Conservation (phyloP, 1,140 invertebrate species). For the Apis mellifera region Amel_HAv3.1 CM009935.2:10358501-10359000, state of each 20-base stretch:
- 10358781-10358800: slow-evolving; percentile 90
- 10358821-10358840: slow-evolving; percentile 92
- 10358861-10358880: slow-evolving; percentile 86
- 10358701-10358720: slow-evolving; percentile 88
- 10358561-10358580: background rate
- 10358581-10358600: background rate
- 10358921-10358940: slow-evolving; percentile 90
- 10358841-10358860: slow-evolving; percentile 87
- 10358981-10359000: slow-evolving; percentile 71
- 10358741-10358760: slow-evolving; percentile 96
- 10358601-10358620: background rate
- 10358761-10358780: slow-evolving; percentile 92
- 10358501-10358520: background rate
- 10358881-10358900: slow-evolving; percentile 92
- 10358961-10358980: slow-evolving; percentile 69
- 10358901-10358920: slow-evolving; percentile 93
- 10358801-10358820: slow-evolving; percentile 87
- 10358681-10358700: background rate
- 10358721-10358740: slow-evolving; percentile 94
- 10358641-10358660: background rate
- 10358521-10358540: background rate
- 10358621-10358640: too few relatives aligned
- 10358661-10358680: slow-evolving; percentile 11
- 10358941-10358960: slow-evolving; percentile 85
- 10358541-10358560: background rate